Evolutionary conservation across 2,797 vertebrate genomes (phyloP), one percentile per base, ranked within the genome.

Genomic region (Danio choprae): DNA sequence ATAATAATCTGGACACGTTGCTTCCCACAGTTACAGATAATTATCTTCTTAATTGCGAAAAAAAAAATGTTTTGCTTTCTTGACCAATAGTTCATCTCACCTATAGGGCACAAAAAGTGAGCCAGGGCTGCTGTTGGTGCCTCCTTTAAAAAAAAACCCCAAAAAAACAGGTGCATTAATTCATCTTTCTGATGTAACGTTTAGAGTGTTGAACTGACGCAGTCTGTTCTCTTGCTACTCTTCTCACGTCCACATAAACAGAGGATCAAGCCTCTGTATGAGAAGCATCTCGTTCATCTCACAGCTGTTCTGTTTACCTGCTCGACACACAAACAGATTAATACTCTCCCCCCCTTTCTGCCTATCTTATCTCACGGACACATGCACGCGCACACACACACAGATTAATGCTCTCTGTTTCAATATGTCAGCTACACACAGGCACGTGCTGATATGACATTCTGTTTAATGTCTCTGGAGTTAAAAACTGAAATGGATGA

Each of bases 231-330:
- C 43, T 82, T 82, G 81, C 75, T 67, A 82, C 53, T 58, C 81
- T 73, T 82, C 74, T 78, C 81, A 78, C 81, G 46, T 79, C 77
- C 71, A 64, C 70, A 80, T 55, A 73, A 64, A 79, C 60, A 79
- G 58, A 18, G 50, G 72, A 75, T 83, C 77, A 80, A 64, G 60
- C 50, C 22, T 43, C 55, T 67, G 62, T 68, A 74, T 46, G 46
- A 55, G 80, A 80, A 53, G 50, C 82, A 80, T 69, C 41, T 48
- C 22, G 6, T 59, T 69, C 75, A 78, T 68, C 81, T 76, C 65
- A 50, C 58, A 70, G 58, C 55, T 64, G 44, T 44, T 68, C 63
- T 78, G 48, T 70, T 78, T 77, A 77, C 67, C 70, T 67, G 59
- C 67, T 56, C n/a, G 16, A 70, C 68, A 69, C 79, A 68, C 71